Percentiles rank a stretch among this genome's conserved stretches.
Evolutionary conservation across 2,113 vertebrate species (phyloP).

Genomic region (Hippoglossus stenolepis): DNA sequence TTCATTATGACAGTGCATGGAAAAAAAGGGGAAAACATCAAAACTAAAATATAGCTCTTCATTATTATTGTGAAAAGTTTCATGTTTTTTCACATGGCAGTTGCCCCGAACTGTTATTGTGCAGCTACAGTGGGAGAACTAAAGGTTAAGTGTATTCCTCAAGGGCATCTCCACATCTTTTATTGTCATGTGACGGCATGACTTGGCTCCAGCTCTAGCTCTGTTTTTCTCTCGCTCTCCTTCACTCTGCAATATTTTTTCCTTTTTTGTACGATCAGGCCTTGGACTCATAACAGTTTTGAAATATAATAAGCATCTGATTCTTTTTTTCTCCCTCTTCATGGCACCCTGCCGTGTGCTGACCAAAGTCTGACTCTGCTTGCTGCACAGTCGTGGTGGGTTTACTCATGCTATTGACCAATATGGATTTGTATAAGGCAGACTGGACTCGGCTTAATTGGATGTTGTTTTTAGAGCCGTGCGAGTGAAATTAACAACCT

Average conservation of each 20-base stretch:
- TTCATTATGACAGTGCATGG: too few relatives aligned
- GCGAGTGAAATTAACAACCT: conserved; percentile 16
- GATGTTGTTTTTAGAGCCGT: conserved; percentile 1
- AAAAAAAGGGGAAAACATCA: neutral
- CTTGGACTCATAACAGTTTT: neutral
- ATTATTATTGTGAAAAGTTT: too few relatives aligned
- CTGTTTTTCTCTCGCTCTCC: neutral
- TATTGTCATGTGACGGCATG: conserved; percentile 31
- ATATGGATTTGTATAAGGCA: conserved; percentile 25
- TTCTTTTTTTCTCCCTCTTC: conserved; percentile 3
- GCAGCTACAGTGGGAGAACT: neutral
- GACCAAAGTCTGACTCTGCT: conserved; percentile 16
- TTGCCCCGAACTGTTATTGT: neutral
- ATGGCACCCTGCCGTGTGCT: conserved; percentile 7
- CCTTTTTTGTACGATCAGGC: conserved; percentile 3
- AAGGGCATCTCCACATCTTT: conserved; percentile 23
- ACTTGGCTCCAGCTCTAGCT: conserved; percentile 15
- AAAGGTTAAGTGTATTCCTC: neutral
- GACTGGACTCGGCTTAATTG: conserved; percentile 8
- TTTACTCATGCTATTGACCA: conserved; percentile 10
- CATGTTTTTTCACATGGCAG: neutral
- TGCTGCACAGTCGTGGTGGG: neutral
- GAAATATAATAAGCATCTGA: too few relatives aligned
- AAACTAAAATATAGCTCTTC: too few relatives aligned
- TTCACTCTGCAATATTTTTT: conserved; percentile 12